These are phyloP conservation scores for Trialeurodes vaporariorum DNA, from an alignment of 1,140 invertebrate species.

Conservation along the genomic window DNA sequence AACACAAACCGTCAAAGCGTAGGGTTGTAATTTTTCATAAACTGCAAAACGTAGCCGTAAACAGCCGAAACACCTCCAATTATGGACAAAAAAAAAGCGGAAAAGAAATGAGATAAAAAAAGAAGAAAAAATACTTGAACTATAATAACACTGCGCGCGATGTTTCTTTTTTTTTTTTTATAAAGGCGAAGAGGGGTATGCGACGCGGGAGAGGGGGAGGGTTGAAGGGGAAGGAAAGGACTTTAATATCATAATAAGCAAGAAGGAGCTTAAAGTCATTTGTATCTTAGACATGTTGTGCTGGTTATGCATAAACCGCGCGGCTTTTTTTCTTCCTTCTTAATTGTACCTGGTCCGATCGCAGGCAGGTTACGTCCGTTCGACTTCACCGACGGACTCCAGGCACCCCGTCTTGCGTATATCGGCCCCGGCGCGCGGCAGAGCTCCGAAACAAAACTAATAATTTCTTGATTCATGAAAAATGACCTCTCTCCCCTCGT, in stretches of 20 bases:
- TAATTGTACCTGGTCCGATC: no score
- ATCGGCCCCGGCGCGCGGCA: not conserved
- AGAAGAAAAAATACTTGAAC: not conserved
- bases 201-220: not conserved
- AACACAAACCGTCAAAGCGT: no score
- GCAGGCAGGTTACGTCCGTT: no score
- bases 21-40: not conserved
- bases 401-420: not conserved
- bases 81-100: not conserved
- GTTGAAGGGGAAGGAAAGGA: no score
- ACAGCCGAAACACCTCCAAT: not conserved
- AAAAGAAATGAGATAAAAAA: not conserved
- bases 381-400: no score
- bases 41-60: not conserved
- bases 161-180: no score
- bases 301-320: no score
- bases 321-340: no score
- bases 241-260: conserved; percentile 1
- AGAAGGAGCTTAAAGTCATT: not conserved
- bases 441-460: not conserved
- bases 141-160: no score
- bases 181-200: not conserved
- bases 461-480: not conserved
- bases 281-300: not conserved
- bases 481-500: not conserved